Percentiles rank a stretch among this genome's conserved stretches.
Conservation (phyloP, 2,797 vertebrate species). For the Rallus crepitans region DNA sequence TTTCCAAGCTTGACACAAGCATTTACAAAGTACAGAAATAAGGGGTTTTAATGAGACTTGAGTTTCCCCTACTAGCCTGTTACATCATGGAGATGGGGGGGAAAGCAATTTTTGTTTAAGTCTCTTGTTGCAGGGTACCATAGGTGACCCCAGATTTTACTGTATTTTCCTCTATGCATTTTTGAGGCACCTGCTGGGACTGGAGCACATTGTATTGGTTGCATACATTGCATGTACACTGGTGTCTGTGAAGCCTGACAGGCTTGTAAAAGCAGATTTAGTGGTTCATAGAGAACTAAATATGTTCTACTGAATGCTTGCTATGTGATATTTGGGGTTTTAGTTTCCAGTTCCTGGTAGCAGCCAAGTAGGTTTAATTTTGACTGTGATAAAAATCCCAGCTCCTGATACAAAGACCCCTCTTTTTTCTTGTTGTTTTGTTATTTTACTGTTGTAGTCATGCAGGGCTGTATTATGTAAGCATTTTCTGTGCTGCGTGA, state of each 20-base stretch:
- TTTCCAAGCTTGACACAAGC: neutral
- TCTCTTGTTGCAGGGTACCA: neutral
- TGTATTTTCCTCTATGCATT: neutral
- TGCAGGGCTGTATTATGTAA: neutral
- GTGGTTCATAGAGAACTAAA: neutral
- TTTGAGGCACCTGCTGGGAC: neutral
- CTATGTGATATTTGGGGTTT: neutral
- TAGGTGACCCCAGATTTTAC: neutral
- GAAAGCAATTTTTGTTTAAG: neutral
- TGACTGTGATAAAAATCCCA: neutral
- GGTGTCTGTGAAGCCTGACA: neutral
- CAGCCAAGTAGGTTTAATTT: neutral
- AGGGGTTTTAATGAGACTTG: neutral
- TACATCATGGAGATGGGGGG: neutral
- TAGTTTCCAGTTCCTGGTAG: neutral
- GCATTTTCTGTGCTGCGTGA: neutral
- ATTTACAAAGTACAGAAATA: neutral
- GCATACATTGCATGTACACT: neutral
- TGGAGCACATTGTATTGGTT: fast-evolving
- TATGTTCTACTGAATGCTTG: neutral
- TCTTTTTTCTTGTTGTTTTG: neutral
- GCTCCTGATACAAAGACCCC: neutral
- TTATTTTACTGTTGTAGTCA: neutral
- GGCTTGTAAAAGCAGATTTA: constrained; percentile 6
- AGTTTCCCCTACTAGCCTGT: neutral